Percentiles rank a stretch among this genome's conserved stretches.
These are phyloP conservation scores for Lycorma delicatula DNA, from an alignment of 1,140 invertebrate genomes.

Conservation along the genomic window DNA sequence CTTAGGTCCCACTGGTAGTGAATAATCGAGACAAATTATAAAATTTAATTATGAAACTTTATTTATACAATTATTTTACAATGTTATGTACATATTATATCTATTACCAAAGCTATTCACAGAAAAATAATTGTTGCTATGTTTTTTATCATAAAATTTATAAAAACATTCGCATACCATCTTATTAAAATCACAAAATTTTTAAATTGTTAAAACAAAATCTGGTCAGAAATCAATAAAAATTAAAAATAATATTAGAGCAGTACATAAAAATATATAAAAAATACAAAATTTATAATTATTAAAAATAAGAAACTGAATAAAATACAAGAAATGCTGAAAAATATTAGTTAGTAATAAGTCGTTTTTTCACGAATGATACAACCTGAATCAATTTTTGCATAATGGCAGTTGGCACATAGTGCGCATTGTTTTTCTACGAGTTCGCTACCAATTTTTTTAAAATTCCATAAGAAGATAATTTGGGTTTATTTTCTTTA, in stretches of 20 bases:
- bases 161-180: background rate
- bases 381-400: constrained; percentile 22
- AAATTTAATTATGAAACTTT: background rate
- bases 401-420: constrained; percentile 19
- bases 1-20: background rate
- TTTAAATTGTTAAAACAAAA: background rate
- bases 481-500: constrained; percentile 9
- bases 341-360: no score
- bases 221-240: no score
- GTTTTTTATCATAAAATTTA: background rate
- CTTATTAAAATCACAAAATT: background rate
- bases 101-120: background rate
- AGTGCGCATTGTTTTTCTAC: constrained; percentile 23
- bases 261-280: no score
- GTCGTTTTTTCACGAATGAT: constrained; percentile 16
- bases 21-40: background rate
- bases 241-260: no score
- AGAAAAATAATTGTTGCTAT: background rate
- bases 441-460: no score
- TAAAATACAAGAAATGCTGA: no score
- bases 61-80: background rate
- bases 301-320: no score
- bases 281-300: no score
- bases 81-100: background rate
- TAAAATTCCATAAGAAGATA: constrained; percentile 2